Conservation (phyloP, 2,888 invertebrate species). For the Agonopterix subpropinquella region DNA sequence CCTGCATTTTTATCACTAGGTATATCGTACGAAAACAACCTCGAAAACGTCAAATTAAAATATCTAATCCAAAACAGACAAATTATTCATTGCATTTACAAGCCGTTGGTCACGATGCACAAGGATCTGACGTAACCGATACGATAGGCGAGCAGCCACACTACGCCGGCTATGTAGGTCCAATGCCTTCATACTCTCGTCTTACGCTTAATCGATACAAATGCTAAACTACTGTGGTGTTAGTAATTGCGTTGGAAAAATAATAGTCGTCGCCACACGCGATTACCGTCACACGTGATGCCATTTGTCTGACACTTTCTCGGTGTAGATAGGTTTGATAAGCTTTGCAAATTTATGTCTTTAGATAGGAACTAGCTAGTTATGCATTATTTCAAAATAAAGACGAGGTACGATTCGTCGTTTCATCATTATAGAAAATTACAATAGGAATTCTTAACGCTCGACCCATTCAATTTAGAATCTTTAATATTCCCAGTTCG, state of each 20-base stretch:
- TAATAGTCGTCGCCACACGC: conserved; percentile 2
- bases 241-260: conserved; percentile 17
- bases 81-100: conserved; percentile 10
- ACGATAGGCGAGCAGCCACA: conserved; percentile 21
- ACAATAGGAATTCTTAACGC: conserved; percentile 53
- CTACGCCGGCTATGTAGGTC: conserved; percentile 52
- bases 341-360: no score
- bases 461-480: conserved; percentile 50
- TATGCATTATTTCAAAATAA: no score
- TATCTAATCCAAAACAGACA: not conserved
- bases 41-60: no score
- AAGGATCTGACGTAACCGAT: conserved; percentile 48
- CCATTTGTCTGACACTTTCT: not conserved
- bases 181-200: conserved; percentile 19
- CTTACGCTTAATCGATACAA: conserved; percentile 27
- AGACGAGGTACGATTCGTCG: no score
- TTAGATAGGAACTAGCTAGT: no score
- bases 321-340: no score
- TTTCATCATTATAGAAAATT: not conserved
- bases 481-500: conserved; percentile 57
- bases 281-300: conserved; percentile 1
- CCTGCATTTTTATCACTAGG: no score
- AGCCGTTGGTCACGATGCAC: conserved; percentile 16
- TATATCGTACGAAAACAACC: no score
- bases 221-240: conserved; percentile 11